Evolutionary conservation across 2,113 vertebrate genomes (phyloP).

Genomic region (Sebastes schlegelii): DNA sequence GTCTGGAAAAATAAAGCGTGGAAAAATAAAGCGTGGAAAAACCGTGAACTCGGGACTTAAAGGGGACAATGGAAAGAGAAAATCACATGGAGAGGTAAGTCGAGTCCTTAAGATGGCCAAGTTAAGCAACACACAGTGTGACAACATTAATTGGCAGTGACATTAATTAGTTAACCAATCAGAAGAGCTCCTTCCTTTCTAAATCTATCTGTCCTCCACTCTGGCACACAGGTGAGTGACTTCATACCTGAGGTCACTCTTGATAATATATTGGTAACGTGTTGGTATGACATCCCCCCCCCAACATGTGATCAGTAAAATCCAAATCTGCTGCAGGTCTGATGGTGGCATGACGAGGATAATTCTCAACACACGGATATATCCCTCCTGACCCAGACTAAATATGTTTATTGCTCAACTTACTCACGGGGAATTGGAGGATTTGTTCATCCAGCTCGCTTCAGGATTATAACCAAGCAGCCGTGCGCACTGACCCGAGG

Average conservation of each 20-base stretch:
- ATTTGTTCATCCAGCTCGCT: constrained; percentile 57
- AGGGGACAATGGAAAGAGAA: constrained; percentile 52
- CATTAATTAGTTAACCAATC: neutral
- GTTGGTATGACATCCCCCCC: neutral
- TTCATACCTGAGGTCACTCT: neutral
- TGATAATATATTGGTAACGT: neutral
- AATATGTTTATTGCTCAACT: constrained; percentile 65
- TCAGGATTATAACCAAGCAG: constrained; percentile 65
- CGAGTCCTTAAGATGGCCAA: constrained; percentile 11
- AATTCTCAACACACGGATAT: constrained; percentile 38
- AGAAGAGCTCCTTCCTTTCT: neutral
- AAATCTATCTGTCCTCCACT: neutral
- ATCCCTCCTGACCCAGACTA: constrained; percentile 33
- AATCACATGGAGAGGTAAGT: constrained; percentile 51
- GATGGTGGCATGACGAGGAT: constrained; percentile 53
- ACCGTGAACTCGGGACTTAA: constrained; percentile 27
- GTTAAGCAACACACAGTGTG: neutral
- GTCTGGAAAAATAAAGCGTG: constrained; percentile 51
- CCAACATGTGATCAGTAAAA: constrained; percentile 47
- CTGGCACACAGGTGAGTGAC: neutral
- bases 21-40: constrained; percentile 13
- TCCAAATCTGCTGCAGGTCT: constrained; percentile 44
- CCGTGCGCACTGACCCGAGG: constrained; percentile 20
- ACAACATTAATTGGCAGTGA: neutral
- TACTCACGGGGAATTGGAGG: constrained; percentile 26